Base-by-base conservation (phyloP, 2,113 vertebrate species). In the Colossoma macropomum region DNA sequence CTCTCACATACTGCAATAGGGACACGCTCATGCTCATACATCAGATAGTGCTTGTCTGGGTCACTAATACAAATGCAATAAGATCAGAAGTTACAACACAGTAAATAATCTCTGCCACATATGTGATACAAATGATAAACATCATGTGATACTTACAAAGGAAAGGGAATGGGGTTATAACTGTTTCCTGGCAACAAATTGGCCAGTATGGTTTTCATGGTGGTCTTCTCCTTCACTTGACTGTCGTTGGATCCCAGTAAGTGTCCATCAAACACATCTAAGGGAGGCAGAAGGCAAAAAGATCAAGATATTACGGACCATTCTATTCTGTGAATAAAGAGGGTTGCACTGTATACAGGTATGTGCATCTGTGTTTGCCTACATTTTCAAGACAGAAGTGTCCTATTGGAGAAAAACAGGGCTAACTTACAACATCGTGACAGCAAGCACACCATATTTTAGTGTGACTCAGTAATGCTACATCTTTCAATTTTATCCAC, bases 151-250 rank as follows among this genome's bases (percentile, higher is more conserved):
- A 84, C 98, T 97, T 90, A 99, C 98, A 99, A 99, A 0, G 98
- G 98, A 84, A 99, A 95, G 0, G 96, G 97, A 89, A 99, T 97
- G 66, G 97, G 94, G 89, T 96, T 99, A 89, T 97, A 99, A 86
- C 93, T 99, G 93, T 97, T 99, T 85, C 98, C 98, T 60, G 98
- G 98, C 87, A 99, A 95, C 86, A 99, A 93, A 91, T 98, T 99
- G 80, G 98, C 98, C 75, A 99, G 94, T 91, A 99, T 99, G 82
- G 98, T 96, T 91, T 99, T 99, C 98, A 99, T 99, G 71, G 98
- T 99, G 90, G 98, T 98, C 30, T 99, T 99, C 90, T 99, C 98
- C 87, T 98, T 99, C 85, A 99, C 97, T 87, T 99, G 98, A 87
- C 96, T 98, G 87, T 99, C 98, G 65, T 90, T 95, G 87, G 97